Percentiles rank a stretch among this genome's conserved stretches.
Evolutionary conservation across 2,888 invertebrate species (phyloP).

Genomic region (Nomada lathburiana): DNA sequence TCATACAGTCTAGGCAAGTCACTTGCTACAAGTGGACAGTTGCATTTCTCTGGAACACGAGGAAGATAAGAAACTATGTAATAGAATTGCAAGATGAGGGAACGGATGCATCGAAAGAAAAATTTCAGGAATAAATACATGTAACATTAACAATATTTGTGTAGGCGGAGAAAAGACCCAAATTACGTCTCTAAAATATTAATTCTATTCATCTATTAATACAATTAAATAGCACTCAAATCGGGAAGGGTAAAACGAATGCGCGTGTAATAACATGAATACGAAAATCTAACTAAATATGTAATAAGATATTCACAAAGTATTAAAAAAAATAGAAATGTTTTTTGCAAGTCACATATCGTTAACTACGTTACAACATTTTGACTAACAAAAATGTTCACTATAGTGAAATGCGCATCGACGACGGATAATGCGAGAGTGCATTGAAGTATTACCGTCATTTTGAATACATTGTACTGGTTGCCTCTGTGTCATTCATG

Average conservation of each 20-base stretch:
- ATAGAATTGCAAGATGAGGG: not conserved
- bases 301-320: not conserved
- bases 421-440: conserved; percentile 19
- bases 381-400: conserved; percentile 58
- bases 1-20: conserved; percentile 30
- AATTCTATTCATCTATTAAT: conserved; percentile 1
- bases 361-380: conserved; percentile 26
- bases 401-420: conserved; percentile 11
- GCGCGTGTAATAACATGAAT: too few relatives aligned
- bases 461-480: conserved; percentile 30
- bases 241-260: too few relatives aligned
- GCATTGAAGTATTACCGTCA: conserved; percentile 27
- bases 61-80: not conserved
- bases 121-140: not conserved
- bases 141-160: not conserved
- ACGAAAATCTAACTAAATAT: not conserved
- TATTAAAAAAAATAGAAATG: not conserved
- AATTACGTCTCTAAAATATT: conserved; percentile 37
- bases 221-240: too few relatives aligned
- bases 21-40: conserved; percentile 24
- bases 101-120: conserved; percentile 4
- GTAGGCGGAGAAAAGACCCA: not conserved
- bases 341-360: conserved; percentile 36
- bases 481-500: conserved; percentile 17
- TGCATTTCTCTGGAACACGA: conserved; percentile 6